phyloP scores from a whole-genome alignment of 2,113 vertebrate genomes.

The Notechis scutatus region DNA sequence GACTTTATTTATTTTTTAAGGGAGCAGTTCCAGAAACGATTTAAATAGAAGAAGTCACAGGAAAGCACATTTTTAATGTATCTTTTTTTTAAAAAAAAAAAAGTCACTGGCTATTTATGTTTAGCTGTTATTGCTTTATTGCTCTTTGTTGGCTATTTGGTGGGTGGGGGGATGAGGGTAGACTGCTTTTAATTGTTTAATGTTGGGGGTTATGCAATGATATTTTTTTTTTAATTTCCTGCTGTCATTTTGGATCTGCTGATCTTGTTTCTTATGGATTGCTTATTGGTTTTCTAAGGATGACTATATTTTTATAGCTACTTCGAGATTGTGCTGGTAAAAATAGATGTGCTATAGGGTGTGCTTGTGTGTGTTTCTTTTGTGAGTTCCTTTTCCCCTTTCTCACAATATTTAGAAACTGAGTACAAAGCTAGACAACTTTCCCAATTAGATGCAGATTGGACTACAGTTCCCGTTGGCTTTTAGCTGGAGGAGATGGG shows the following conservation, averaged over 20 bases:
- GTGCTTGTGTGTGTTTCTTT: neutral
- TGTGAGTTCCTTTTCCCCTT: neutral
- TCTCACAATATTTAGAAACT: neutral
- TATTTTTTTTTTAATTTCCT: neutral
- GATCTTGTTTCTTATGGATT: neutral
- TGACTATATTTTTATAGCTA: neutral
- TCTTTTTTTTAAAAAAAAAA: neutral
- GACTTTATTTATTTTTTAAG: neutral
- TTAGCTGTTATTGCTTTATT: neutral
- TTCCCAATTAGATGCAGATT: neutral
- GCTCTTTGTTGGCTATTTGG: neutral
- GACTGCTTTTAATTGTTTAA: neutral
- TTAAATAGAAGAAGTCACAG: neutral
- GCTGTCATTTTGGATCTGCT: neutral
- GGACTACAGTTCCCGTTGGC: neutral
- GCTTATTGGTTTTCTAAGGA: neutral
- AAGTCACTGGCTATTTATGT: neutral
- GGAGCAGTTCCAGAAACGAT: neutral
- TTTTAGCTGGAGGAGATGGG: neutral
- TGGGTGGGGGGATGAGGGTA: fast-evolving
- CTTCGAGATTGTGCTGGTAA: neutral
- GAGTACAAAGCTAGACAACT: neutral
- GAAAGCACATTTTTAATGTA: neutral
- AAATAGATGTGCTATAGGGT: neutral
- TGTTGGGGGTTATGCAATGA: neutral